phyloP scores from a whole-genome alignment of 2,797 vertebrate species.

The Sus cebifrons region DNA sequence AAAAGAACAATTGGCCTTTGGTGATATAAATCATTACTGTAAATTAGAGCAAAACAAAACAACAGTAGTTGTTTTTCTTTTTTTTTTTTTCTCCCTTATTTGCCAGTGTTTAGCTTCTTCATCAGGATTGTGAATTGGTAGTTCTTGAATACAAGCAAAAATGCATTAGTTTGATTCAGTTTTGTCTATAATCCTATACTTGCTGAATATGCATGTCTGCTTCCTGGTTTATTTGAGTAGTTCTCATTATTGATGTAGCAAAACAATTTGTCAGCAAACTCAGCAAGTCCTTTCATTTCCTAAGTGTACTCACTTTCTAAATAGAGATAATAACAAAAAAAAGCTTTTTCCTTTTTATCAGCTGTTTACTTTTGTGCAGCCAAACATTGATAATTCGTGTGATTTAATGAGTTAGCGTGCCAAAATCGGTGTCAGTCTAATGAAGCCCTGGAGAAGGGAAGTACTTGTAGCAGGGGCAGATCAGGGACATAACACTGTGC shows the following conservation, averaged over 20 bases:
- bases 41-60: slow-evolving; percentile 67
- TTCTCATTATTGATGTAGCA: slow-evolving; percentile 71
- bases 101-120: slow-evolving; percentile 68
- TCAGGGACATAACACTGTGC: not conserved
- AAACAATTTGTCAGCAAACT: slow-evolving; percentile 72
- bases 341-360: slow-evolving; percentile 29
- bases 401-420: slow-evolving; percentile 61
- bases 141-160: slow-evolving; percentile 74
- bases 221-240: slow-evolving; percentile 69
- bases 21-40: slow-evolving; percentile 54
- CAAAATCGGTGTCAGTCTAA: not conserved
- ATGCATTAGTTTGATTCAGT: slow-evolving; percentile 73
- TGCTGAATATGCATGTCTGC: slow-evolving; percentile 67
- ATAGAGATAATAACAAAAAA: slow-evolving; percentile 51
- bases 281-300: slow-evolving; percentile 65
- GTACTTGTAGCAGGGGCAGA: not conserved
- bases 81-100: not conserved
- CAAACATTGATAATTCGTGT: slow-evolving; percentile 48
- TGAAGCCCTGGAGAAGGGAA: not conserved
- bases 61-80: not conserved
- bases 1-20: slow-evolving; percentile 55
- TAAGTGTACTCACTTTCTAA: slow-evolving; percentile 69
- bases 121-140: slow-evolving; percentile 74
- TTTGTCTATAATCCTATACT: slow-evolving; percentile 75
- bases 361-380: slow-evolving; percentile 56